These are phyloP conservation scores for Rhinophrynus dorsalis DNA, from an alignment of 2,797 vertebrate genomes.

Conservation along the genomic window DNA sequence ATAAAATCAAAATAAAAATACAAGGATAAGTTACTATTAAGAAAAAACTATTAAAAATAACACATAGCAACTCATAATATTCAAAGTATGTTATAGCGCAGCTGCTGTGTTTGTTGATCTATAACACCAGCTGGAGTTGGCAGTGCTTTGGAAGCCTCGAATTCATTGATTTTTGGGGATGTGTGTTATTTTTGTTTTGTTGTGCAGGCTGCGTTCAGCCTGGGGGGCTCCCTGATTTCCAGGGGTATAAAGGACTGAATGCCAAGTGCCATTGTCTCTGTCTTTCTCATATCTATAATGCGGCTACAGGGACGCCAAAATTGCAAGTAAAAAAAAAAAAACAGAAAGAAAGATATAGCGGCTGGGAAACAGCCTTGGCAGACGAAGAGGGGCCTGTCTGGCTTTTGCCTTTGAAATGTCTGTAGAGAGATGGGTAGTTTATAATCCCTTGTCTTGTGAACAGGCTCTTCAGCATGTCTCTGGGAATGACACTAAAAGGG, in stretches of 20 bases:
- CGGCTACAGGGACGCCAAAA: conserved; percentile 22
- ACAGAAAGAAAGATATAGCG: background rate
- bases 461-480: conserved; percentile 17
- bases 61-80: conserved; percentile 3
- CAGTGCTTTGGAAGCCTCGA: conserved; percentile 14
- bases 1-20: too few species aligned
- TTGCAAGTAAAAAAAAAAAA: background rate
- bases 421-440: conserved; percentile 16
- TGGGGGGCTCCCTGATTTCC: conserved; percentile 12
- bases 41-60: conserved; percentile 24
- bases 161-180: conserved; percentile 27
- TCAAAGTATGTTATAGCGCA: conserved; percentile 6
- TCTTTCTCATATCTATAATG: conserved; percentile 12
- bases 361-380: conserved; percentile 22
- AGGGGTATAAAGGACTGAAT: conserved; percentile 24
- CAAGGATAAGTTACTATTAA: too few species aligned
- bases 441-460: conserved; percentile 32
- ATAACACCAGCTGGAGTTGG: conserved; percentile 18
- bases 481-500: conserved; percentile 25
- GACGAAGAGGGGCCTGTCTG: background rate
- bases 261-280: conserved; percentile 18
- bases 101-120: conserved; percentile 24
- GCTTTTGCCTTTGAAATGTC: conserved; percentile 33
- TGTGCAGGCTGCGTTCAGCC: conserved; percentile 12
- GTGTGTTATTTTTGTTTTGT: conserved; percentile 23